Conservation (phyloP, 2,888 invertebrate species). For the Temnothorax rugatulus region DNA sequence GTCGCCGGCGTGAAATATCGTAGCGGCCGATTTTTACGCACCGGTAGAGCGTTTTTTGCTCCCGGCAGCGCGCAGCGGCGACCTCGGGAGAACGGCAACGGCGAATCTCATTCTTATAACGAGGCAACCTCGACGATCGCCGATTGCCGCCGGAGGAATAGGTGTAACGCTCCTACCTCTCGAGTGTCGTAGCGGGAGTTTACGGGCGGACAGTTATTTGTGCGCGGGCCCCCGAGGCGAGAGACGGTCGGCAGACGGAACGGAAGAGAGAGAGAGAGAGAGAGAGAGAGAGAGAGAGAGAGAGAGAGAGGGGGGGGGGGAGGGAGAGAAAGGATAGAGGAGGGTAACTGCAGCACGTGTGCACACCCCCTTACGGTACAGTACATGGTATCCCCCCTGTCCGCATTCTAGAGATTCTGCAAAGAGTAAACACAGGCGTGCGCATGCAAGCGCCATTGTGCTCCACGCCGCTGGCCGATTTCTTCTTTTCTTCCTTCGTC, state of each 20-base stretch:
- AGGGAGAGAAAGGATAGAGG: not conserved
- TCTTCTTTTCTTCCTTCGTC: constrained; percentile 28
- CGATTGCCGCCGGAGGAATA: constrained; percentile 56
- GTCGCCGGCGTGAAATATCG: constrained; percentile 53
- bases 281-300: not conserved
- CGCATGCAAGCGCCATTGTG: constrained; percentile 62
- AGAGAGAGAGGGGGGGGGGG: not conserved
- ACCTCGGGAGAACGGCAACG: constrained; percentile 45
- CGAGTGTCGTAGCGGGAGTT: constrained; percentile 55
- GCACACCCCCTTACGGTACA: constrained; percentile 61
- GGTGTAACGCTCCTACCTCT: constrained; percentile 49
- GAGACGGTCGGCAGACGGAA: constrained; percentile 28
- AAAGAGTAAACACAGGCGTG: constrained; percentile 49
- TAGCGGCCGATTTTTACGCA: constrained; percentile 47
- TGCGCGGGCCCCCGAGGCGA: constrained; percentile 49
- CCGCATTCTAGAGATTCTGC: constrained; percentile 73
- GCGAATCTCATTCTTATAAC: constrained; percentile 57
- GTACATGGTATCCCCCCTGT: constrained; percentile 50
- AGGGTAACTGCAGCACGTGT: constrained; percentile 60
- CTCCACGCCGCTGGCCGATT: constrained; percentile 64
- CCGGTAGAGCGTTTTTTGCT: constrained; percentile 25
- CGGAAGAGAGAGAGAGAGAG: not conserved
- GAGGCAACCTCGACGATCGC: constrained; percentile 49
- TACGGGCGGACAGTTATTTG: constrained; percentile 60
- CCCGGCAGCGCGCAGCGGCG: constrained; percentile 23